Evolutionary conservation across 2,888 invertebrate species (phyloP).

Genomic region (Griposia aprilina): DNA sequence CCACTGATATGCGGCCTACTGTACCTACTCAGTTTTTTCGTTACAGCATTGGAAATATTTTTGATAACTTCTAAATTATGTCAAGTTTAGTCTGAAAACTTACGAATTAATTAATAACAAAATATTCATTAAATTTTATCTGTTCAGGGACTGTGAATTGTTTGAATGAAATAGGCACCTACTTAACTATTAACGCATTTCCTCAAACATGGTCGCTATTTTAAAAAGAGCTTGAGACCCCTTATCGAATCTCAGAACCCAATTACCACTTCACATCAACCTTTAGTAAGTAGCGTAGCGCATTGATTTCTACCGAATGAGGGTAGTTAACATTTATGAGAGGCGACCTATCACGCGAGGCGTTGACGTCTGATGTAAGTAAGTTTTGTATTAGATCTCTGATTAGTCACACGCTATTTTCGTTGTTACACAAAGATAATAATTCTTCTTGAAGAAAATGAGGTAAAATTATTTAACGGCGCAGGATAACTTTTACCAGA

Average conservation of each 20-base stretch:
- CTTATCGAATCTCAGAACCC: slow-evolving; percentile 35
- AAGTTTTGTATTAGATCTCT: slow-evolving; percentile 36
- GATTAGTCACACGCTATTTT: slow-evolving; percentile 45
- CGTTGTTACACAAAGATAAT: background rate
- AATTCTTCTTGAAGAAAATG: too few relatives aligned
- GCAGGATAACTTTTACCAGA: too few relatives aligned
- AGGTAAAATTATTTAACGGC: too few relatives aligned
- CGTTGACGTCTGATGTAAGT: slow-evolving; percentile 39
- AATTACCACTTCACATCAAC: slow-evolving; percentile 29
- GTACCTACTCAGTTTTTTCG: background rate
- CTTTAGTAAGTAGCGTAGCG: slow-evolving; percentile 24
- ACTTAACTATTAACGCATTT: background rate
- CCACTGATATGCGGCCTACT: too few relatives aligned
- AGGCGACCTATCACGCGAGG: slow-evolving; percentile 68
- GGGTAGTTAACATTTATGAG: slow-evolving; percentile 58
- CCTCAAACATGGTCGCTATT: background rate
- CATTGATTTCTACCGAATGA: slow-evolving; percentile 64
- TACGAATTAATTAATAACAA: background rate
- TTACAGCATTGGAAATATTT: background rate
- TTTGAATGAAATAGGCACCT: background rate
- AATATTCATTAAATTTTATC: background rate
- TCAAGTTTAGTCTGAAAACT: background rate
- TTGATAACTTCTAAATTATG: background rate
- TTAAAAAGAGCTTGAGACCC: background rate
- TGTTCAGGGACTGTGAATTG: background rate